Conservation (phyloP, 2,113 vertebrate species). For the Spea bombifrons region DNA sequence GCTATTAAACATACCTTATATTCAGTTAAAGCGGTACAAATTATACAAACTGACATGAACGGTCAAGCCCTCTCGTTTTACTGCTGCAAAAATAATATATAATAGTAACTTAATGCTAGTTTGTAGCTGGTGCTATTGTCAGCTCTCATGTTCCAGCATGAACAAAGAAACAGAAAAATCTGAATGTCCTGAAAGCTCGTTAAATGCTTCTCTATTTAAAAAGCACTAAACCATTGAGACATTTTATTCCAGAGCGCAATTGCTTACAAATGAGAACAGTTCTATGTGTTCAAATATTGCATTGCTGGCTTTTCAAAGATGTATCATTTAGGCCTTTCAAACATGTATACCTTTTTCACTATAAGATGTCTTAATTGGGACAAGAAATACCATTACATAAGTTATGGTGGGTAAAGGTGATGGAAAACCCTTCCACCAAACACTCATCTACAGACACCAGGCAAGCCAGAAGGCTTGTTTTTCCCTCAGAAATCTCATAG, state of each 20-base stretch:
- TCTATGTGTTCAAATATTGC: not conserved
- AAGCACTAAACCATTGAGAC: constrained; percentile 3
- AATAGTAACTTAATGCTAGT: constrained; percentile 18
- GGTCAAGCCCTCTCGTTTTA: not conserved
- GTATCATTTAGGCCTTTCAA: not conserved
- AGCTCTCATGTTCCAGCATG: not conserved
- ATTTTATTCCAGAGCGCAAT: not conserved
- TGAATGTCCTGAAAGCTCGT: no score
- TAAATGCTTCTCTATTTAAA: not conserved
- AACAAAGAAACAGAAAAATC: constrained; percentile 3
- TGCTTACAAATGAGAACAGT: not conserved
- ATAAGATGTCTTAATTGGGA: no score
- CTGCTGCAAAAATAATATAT: constrained; percentile 20
- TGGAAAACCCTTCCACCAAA: no score
- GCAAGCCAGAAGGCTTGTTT: no score
- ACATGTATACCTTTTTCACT: not conserved
- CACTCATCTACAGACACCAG: no score
- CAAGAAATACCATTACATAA: no score
- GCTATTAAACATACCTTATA: constrained; percentile 17
- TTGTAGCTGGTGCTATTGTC: constrained; percentile 3
- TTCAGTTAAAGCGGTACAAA: constrained; percentile 24
- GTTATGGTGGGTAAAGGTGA: no score
- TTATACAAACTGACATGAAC: constrained; percentile 3
- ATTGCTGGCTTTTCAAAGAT: not conserved
- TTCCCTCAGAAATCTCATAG: no score